Conservation (phyloP, 2,797 vertebrate genomes). For the Lagorchestes hirsutus region DNA sequence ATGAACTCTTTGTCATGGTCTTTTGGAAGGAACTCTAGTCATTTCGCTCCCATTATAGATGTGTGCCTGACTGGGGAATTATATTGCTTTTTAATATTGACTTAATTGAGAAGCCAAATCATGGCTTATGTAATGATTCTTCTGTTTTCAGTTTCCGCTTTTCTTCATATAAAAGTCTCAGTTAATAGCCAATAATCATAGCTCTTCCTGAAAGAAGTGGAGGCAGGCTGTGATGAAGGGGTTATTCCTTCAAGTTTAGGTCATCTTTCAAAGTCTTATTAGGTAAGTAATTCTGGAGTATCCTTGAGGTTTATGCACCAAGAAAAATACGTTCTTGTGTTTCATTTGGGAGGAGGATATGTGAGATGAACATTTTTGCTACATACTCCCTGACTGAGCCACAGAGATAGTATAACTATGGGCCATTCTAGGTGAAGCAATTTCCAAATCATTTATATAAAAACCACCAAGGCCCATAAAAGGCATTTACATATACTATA, state of each 20-base stretch:
- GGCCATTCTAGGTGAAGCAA: not conserved
- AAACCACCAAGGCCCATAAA: not conserved
- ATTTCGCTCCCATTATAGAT: conserved; percentile 39
- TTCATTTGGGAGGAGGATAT: not conserved
- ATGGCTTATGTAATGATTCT: conserved; percentile 49
- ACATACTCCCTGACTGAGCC: not conserved
- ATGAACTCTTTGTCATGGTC: conserved; percentile 49
- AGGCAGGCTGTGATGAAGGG: conserved; percentile 56
- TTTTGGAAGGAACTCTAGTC: conserved; percentile 52
- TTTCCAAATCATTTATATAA: conserved; percentile 27
- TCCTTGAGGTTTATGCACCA: not conserved
- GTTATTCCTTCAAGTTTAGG: conserved; percentile 48
- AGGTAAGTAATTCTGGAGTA: conserved; percentile 23
- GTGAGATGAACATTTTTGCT: not conserved
- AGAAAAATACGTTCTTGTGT: conserved; percentile 37
- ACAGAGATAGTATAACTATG: not conserved
- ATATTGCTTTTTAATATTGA: conserved; percentile 64
- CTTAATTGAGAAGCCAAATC: conserved; percentile 61
- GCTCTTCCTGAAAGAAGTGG: conserved; percentile 44
- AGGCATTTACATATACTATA: not conserved
- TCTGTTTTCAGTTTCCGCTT: conserved; percentile 38
- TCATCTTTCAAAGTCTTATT: conserved; percentile 68
- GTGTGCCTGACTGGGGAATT: conserved; percentile 55
- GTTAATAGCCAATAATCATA: conserved; percentile 52
- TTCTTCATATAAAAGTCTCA: conserved; percentile 37